Conservation (phyloP, 1,140 invertebrate genomes). For the Drosophila jambulina region DNA sequence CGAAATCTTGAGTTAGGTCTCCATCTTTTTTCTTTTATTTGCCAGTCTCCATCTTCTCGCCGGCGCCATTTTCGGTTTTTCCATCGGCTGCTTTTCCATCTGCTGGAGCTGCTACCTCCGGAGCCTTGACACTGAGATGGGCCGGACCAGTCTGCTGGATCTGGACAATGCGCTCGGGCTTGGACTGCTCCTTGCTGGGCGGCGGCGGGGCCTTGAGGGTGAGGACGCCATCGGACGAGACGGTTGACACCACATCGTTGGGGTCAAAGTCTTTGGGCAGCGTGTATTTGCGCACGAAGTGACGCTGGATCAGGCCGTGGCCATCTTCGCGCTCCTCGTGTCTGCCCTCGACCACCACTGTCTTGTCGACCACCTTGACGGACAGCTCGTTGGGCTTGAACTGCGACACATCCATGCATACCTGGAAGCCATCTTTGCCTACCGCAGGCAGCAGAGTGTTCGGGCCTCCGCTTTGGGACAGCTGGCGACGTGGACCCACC, state of each 20-base stretch:
- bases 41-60: conserved; percentile 74
- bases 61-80: conserved; percentile 64
- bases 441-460: conserved; percentile 61
- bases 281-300: conserved; percentile 90
- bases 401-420: conserved; percentile 93
- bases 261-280: conserved; percentile 89
- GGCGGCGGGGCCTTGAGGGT: conserved; percentile 88
- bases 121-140: conserved; percentile 77
- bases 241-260: conserved; percentile 88
- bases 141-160: conserved; percentile 85
- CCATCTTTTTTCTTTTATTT: conserved; percentile 43
- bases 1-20: conserved; percentile 11
- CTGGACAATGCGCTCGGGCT: conserved; percentile 85
- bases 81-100: conserved; percentile 44
- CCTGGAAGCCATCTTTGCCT: conserved; percentile 88
- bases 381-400: conserved; percentile 93
- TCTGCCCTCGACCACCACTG: conserved; percentile 89
- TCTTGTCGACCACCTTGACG: conserved; percentile 91
- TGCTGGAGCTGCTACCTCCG: conserved; percentile 23
- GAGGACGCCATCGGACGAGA: conserved; percentile 91
- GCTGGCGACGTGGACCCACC: conserved; percentile 41
- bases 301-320: conserved; percentile 90
- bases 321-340: conserved; percentile 91
- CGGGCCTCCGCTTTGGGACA: conserved; percentile 12
- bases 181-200: conserved; percentile 76